These are phyloP conservation scores for Cavia aperea DNA, from an alignment of 2,113 vertebrate species.

Conservation along the genomic window DNA sequence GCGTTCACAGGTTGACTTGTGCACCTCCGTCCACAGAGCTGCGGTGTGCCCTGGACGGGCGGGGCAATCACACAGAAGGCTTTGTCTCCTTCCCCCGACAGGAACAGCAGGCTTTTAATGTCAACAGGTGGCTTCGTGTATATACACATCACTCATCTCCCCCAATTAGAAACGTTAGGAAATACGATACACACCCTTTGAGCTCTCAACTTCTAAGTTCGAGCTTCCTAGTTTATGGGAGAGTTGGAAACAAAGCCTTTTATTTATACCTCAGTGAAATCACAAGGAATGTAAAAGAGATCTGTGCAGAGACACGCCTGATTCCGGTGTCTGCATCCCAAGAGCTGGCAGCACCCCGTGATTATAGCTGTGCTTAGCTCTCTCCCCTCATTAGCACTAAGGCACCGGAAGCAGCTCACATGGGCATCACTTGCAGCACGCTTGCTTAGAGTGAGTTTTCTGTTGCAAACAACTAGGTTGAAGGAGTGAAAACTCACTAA, in stretches of 20 bases:
- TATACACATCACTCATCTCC: background rate
- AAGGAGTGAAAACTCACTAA: conserved; percentile 23
- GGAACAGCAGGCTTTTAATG: conserved; percentile 29
- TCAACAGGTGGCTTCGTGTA: background rate
- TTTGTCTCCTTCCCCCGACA: conserved; percentile 33
- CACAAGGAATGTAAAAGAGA: conserved; percentile 20
- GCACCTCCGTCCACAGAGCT: conserved; percentile 19
- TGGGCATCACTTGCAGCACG: background rate
- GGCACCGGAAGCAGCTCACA: background rate
- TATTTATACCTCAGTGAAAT: conserved; percentile 15
- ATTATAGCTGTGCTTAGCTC: conserved; percentile 17
- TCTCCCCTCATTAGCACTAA: conserved; percentile 11
- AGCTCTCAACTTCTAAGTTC: background rate
- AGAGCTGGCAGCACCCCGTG: background rate
- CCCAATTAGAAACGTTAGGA: conserved; percentile 3
- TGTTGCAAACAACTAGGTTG: conserved; percentile 34
- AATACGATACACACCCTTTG: background rate
- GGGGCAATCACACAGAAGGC: background rate
- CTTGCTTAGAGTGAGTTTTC: conserved; percentile 22
- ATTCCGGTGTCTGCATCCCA: conserved; percentile 14
- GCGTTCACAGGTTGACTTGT: background rate
- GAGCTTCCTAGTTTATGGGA: background rate
- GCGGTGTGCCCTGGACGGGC: background rate
- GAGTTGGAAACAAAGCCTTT: background rate
- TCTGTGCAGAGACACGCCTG: conserved; percentile 9